Evolutionary conservation across 2,797 vertebrate species (phyloP).

Genomic region (Sebastes taczanowskii): DNA sequence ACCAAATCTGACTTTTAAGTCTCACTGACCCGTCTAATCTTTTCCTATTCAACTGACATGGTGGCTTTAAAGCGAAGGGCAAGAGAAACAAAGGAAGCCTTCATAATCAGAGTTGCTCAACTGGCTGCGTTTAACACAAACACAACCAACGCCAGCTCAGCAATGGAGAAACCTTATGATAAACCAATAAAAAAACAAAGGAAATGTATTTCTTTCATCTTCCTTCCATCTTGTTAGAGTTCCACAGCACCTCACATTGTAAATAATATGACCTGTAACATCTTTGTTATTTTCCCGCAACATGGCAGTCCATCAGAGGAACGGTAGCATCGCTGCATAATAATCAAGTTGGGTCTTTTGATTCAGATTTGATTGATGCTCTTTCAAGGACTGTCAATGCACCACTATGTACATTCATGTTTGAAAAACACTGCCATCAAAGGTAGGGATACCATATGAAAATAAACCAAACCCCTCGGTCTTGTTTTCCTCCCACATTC

Average conservation of each 20-base stretch:
- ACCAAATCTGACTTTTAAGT: not conserved
- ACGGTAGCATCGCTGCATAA: not conserved
- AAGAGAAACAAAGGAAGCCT: not conserved
- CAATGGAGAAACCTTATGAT: not conserved
- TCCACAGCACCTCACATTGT: not conserved
- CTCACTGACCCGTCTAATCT: not conserved
- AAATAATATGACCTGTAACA: not conserved
- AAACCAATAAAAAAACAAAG: not conserved
- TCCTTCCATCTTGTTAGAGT: not conserved
- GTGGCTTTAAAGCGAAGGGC: not conserved
- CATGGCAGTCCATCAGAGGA: not conserved
- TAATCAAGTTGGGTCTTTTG: not conserved
- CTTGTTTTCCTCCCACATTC: not conserved
- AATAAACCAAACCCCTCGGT: not conserved
- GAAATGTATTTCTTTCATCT: too few relatives aligned
- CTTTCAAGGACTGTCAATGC: slow-evolving; percentile 22
- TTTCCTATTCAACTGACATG: not conserved
- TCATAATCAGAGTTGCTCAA: not conserved
- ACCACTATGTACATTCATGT: not conserved
- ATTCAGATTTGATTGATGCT: slow-evolving; percentile 20
- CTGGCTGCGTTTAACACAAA: not conserved
- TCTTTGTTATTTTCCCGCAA: not conserved
- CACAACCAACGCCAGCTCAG: not conserved
- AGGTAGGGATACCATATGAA: not conserved
- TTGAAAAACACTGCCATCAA: not conserved